Conservation (phyloP, 2,113 vertebrate genomes). For the Thermophis baileyi region DNA sequence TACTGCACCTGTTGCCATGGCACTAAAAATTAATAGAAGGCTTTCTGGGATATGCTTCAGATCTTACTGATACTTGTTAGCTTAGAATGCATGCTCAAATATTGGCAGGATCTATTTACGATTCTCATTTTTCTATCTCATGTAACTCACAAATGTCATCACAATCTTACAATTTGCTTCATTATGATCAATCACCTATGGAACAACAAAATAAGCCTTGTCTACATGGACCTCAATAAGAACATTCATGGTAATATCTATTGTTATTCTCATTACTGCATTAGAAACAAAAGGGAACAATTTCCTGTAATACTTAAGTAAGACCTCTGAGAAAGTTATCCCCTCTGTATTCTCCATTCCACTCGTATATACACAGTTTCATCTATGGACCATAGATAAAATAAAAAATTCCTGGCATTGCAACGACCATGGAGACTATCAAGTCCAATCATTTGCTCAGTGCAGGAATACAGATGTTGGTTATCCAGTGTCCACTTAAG, state of each 20-base stretch:
- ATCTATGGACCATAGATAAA: not conserved
- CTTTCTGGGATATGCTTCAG: not conserved
- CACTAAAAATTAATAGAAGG: not conserved
- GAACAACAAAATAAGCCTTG: not conserved
- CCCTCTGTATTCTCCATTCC: not conserved
- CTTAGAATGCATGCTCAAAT: not conserved
- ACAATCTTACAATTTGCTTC: not conserved
- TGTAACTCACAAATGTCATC: not conserved
- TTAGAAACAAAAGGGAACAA: not conserved
- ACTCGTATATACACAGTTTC: not conserved
- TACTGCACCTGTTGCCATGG: constrained; percentile 6
- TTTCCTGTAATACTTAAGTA: not conserved
- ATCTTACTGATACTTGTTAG: not conserved
- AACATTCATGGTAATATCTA: not conserved
- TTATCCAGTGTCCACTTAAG: not conserved
- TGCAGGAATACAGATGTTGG: not conserved
- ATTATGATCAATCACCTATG: not conserved
- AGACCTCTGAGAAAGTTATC: not conserved
- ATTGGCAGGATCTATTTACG: not conserved
- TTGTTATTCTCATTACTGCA: not conserved
- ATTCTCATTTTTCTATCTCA: not conserved
- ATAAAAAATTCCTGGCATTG: not conserved
- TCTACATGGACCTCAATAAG: not conserved
- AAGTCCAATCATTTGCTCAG: not conserved
- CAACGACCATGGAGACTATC: not conserved